phyloP scores from a whole-genome alignment of 2,797 vertebrate species.

The Monodelphis domestica region DNA sequence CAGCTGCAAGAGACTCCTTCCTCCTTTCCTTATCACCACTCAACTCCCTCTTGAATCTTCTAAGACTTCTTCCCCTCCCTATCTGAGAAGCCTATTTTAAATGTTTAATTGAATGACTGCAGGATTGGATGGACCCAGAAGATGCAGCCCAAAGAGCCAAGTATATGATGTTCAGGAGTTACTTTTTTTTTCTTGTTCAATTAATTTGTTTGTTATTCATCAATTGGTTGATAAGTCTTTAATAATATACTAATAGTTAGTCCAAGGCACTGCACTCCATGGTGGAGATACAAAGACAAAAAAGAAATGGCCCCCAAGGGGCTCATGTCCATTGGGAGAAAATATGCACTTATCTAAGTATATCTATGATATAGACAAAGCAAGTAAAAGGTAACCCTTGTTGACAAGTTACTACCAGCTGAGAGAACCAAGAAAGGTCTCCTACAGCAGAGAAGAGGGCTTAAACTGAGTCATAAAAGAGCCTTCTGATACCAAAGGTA shows the following conservation, averaged over 20 bases:
- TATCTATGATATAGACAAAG: background rate
- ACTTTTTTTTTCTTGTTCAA: slow-evolving; percentile 45
- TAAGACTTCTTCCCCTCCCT: background rate
- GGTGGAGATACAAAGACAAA: background rate
- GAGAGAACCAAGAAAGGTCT: background rate
- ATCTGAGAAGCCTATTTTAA: background rate
- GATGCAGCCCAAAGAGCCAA: background rate
- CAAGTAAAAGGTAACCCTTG: background rate
- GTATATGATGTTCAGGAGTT: background rate
- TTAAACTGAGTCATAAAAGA: background rate
- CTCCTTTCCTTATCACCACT: background rate
- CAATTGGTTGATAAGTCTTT: background rate
- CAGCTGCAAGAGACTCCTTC: background rate
- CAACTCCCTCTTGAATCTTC: rapidly evolving
- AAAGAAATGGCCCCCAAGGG: background rate
- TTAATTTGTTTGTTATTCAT: background rate
- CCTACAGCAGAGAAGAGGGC: background rate
- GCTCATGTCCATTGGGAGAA: background rate
- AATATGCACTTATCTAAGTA: background rate
- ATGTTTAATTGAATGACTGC: background rate
- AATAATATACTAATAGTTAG: too few relatives aligned
- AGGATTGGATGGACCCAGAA: background rate
- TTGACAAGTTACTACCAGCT: background rate
- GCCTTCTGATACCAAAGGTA: background rate
- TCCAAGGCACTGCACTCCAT: background rate